phyloP scores from a whole-genome alignment of 2,113 vertebrate species.

The Calidris pygmaea region DNA sequence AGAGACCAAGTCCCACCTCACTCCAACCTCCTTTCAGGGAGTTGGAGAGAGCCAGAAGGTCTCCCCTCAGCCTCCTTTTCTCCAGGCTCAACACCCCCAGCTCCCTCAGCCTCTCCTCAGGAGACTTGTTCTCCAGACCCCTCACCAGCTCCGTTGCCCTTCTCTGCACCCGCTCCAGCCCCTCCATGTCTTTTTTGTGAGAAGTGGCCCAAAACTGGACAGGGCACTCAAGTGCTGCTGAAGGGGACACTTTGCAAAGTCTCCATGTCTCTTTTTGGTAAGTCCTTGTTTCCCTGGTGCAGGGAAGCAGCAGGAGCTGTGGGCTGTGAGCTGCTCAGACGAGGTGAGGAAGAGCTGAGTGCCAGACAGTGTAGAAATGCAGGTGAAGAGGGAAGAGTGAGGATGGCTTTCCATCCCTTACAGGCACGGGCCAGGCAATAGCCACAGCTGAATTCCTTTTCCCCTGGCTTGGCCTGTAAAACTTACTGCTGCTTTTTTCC shows the following conservation, averaged over 20 bases:
- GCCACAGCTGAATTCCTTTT: background rate
- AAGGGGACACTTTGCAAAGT: background rate
- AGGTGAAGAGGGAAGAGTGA: background rate
- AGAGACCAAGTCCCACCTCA: too few species aligned
- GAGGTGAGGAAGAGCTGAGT: background rate
- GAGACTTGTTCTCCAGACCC: too few species aligned
- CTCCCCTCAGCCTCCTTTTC: too few species aligned
- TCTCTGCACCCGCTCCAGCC: too few species aligned
- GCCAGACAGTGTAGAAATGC: background rate
- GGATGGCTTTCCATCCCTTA: background rate
- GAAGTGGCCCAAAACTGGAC: too few species aligned
- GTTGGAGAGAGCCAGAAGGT: too few species aligned
- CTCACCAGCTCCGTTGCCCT: too few species aligned
- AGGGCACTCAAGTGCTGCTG: too few species aligned
- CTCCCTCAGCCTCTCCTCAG: too few species aligned
- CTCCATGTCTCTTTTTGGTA: background rate
- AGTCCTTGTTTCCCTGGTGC: background rate
- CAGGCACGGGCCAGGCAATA: background rate
- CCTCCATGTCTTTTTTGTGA: too few species aligned
- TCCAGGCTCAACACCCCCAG: too few species aligned
- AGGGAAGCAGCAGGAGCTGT: background rate
- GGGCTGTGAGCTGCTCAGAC: background rate
- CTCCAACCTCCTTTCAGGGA: too few species aligned
- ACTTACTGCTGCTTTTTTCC: background rate
- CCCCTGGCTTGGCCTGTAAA: background rate